Base-by-base conservation (phyloP, 2,888 invertebrate species). In the Leucophenga maculata region DNA sequence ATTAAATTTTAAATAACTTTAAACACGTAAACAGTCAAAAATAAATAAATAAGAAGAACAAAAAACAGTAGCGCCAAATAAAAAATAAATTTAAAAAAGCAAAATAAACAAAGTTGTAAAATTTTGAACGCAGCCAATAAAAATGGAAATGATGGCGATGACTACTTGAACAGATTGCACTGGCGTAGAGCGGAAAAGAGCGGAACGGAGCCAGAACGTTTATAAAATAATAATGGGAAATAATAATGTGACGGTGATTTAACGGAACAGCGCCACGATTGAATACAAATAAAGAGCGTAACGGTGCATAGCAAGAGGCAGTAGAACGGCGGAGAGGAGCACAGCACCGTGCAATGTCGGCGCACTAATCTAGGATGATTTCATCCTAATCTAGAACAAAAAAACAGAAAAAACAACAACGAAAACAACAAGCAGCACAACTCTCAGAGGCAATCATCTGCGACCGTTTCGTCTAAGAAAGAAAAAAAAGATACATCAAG, bases 171-270 rank as follows among this genome's bases (percentile, higher is more conserved):
- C 60, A 39, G 22, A 22, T 54, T 54, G 8, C 20, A 54, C n/a
- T 16, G 18, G 50, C 4, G 18, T 31, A 66, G 46, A 18, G 71
- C 72, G 72, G n/a, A 46, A 78, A 75, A 75, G 74, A 82, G 76
- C 85, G 39, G 22, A 46, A 72, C 74, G 74, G 72, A 76, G 44
- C 66, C 77, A 75, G 75, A 83, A 80, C 85, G 86, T 83, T 85
- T 85, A 79, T 83, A 85, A 85, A 85, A 86, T 85, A 85, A 82
- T 85, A 86, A 86, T 85, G 78, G 78, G 78, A 84, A 80, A 81
- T 82, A 81, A 83, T 85, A 85, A 85, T 86, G 82, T 83, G 83
- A 80, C 77, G 84, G 86, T 85, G 84, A 86, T 86, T 86, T 85
- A 86, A 83, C 77, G 82, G 82, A 79, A 81, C 76, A 82, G 79